These are phyloP conservation scores for Parazoanthus swiftii DNA, from an alignment of 92 coral and sea anemone genomes.

Conservation along the genomic window DNA sequence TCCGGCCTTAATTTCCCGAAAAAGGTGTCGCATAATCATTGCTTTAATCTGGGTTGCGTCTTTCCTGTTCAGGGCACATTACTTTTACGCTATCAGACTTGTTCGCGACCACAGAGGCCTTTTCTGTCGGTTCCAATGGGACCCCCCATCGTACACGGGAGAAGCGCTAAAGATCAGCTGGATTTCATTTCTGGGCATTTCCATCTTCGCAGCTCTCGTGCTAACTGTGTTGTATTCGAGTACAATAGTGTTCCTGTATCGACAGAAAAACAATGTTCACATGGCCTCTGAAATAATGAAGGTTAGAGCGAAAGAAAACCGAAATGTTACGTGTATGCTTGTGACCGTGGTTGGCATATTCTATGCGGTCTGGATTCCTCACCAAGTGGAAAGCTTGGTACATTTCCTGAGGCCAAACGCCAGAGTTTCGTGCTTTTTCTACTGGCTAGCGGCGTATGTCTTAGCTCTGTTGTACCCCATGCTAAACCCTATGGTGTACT, in stretches of 20 bases:
- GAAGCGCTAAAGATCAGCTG: not conserved
- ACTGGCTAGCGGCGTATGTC: not conserved
- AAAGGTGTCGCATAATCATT: not conserved
- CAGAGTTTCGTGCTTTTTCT: conserved; percentile 1
- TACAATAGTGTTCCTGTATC: conserved; percentile 5
- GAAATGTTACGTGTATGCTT: conserved; percentile 24
- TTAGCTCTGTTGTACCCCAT: conserved; percentile 16
- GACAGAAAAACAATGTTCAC: not conserved
- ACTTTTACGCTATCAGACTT: not conserved
- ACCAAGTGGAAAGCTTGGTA: conserved; percentile 15
- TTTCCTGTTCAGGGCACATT: not conserved
- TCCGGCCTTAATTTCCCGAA: conserved; percentile 30
- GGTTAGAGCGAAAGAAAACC: conserved; percentile 28
- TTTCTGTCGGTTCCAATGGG: conserved; percentile 5
- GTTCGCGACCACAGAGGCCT: not conserved
- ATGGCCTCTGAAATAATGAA: conserved; percentile 18
- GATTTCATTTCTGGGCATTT: conserved; percentile 8
- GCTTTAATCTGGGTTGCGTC: conserved; percentile 1
- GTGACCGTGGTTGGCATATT: conserved; percentile 9
- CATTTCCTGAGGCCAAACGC: conserved; percentile 6
- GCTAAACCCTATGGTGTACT: conserved; percentile 23
- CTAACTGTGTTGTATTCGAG: not conserved
- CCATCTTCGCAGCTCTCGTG: not conserved
- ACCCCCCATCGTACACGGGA: not conserved
- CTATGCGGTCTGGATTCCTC: conserved; percentile 30